Percentiles rank a stretch among this genome's conserved stretches.
Conservation (phyloP, 2,113 vertebrate genomes). For the Solea solea region DNA sequence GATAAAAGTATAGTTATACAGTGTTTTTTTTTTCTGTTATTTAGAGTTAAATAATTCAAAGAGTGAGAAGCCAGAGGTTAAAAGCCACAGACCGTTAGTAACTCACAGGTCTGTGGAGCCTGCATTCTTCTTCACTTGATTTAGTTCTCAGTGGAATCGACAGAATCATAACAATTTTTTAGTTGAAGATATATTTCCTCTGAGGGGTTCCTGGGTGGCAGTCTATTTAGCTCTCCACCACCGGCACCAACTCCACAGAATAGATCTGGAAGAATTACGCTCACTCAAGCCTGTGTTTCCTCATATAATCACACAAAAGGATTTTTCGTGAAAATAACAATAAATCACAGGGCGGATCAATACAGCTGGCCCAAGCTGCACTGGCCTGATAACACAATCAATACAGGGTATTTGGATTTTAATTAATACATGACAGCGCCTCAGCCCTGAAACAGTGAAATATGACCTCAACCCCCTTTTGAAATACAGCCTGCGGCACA, state of each 20-base stretch:
- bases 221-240: conserved; percentile 69
- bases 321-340: conserved; percentile 97
- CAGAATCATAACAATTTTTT: conserved; percentile 54
- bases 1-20: neutral
- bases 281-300: conserved; percentile 88
- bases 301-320: conserved; percentile 93
- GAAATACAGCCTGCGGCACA: conserved; percentile 84
- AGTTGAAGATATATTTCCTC: conserved; percentile 34
- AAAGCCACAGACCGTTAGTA: conserved; percentile 1
- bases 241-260: conserved; percentile 77
- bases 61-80: conserved; percentile 7
- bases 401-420: conserved; percentile 98
- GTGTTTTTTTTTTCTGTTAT: neutral
- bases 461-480: conserved; percentile 84
- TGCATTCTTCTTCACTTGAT: conserved; percentile 28
- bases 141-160: conserved; percentile 28
- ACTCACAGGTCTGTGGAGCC: conserved; percentile 5
- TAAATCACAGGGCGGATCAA: conserved; percentile 96
- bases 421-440: conserved; percentile 92
- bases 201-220: conserved; percentile 38
- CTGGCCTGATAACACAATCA: conserved; percentile 95
- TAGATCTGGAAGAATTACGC: conserved; percentile 87
- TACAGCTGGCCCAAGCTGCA: conserved; percentile 87
- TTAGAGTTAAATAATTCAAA: neutral
- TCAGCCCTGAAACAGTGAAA: conserved; percentile 89